phyloP scores from a whole-genome alignment of 2,888 invertebrate genomes.

The Nemotelus pantherinus region DNA sequence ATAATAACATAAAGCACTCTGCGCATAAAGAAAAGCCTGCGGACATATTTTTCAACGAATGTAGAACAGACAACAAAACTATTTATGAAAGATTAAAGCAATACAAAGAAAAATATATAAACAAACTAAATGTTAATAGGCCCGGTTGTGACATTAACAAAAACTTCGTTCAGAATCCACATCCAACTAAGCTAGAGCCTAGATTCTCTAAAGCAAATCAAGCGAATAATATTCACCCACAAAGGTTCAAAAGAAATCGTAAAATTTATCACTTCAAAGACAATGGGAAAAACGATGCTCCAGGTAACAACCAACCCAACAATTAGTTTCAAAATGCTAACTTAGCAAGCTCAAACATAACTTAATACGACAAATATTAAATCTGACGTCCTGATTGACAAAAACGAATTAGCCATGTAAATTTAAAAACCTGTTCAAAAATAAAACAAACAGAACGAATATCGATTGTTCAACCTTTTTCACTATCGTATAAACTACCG shows the following conservation, averaged over 20 bases:
- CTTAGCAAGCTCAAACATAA: not conserved
- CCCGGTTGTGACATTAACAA: not conserved
- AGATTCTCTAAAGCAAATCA: slow-evolving; percentile 8
- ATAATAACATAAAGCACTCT: slow-evolving; percentile 17
- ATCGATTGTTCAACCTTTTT: too few species aligned
- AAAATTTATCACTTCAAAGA: slow-evolving; percentile 27
- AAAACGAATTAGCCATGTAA: too few species aligned
- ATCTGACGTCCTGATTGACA: too few species aligned
- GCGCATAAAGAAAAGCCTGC: slow-evolving; percentile 31
- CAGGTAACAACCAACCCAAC: not conserved
- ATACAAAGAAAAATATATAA: slow-evolving; percentile 27
- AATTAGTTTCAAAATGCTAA: slow-evolving; percentile 22
- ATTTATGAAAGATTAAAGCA: slow-evolving; percentile 8
- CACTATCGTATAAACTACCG: too few species aligned
- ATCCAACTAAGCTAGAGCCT: slow-evolving; percentile 14
- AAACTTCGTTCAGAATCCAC: slow-evolving; percentile 16
- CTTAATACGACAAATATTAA: too few species aligned
- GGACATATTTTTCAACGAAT: slow-evolving; percentile 27
- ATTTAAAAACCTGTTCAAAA: too few species aligned
- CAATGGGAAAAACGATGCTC: not conserved
- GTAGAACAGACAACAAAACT: not conserved
- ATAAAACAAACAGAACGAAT: too few species aligned
- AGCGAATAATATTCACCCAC: slow-evolving; percentile 17
- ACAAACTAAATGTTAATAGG: slow-evolving; percentile 3
- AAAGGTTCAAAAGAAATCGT: slow-evolving; percentile 33